Percentiles rank a stretch among this genome's conserved stretches.
phyloP scores from a whole-genome alignment of 2,888 invertebrate species.

The Phyllotreta striolata region DNA sequence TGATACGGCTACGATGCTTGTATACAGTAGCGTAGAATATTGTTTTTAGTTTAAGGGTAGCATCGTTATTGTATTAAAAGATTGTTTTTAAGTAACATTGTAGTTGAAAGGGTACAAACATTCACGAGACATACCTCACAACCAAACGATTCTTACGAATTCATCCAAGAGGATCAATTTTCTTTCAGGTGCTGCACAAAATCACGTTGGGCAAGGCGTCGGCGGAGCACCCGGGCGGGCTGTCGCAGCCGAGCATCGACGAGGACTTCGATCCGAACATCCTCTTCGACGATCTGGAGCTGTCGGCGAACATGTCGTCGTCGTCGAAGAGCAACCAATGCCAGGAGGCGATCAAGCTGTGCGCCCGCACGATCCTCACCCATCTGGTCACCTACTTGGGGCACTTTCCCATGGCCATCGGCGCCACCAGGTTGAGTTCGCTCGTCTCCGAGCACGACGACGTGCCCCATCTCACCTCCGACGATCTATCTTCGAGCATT shows the following conservation, averaged over 20 bases:
- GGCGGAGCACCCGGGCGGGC: slow-evolving; percentile 62
- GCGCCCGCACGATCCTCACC: slow-evolving; percentile 70
- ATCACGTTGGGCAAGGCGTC: slow-evolving; percentile 67
- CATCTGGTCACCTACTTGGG: slow-evolving; percentile 92
- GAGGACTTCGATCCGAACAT: slow-evolving; percentile 80
- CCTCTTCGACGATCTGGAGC: slow-evolving; percentile 72
- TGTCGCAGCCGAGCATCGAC: slow-evolving; percentile 65
- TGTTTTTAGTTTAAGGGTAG: too few relatives aligned
- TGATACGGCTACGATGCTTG: too few relatives aligned
- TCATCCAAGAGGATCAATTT: too few relatives aligned
- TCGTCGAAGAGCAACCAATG: slow-evolving; percentile 63
- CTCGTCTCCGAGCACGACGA: slow-evolving; percentile 94
- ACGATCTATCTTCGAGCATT: slow-evolving; percentile 81
- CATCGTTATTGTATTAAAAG: too few relatives aligned
- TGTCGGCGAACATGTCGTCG: slow-evolving; percentile 58
- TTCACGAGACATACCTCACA: too few relatives aligned
- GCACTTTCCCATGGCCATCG: slow-evolving; percentile 92
- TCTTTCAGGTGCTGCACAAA: slow-evolving; percentile 68
- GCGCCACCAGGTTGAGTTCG: slow-evolving; percentile 88
- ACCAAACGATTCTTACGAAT: too few relatives aligned
- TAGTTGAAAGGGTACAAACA: too few relatives aligned
- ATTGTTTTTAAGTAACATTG: too few relatives aligned
- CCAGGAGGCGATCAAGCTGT: slow-evolving; percentile 67
- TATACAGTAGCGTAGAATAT: too few relatives aligned
- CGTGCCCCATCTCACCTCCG: slow-evolving; percentile 73